Evolutionary conservation across 2,113 vertebrate genomes (phyloP), one percentile per base, ranked within the genome.

Genomic region (Cephalopterus ornatus): DNA sequence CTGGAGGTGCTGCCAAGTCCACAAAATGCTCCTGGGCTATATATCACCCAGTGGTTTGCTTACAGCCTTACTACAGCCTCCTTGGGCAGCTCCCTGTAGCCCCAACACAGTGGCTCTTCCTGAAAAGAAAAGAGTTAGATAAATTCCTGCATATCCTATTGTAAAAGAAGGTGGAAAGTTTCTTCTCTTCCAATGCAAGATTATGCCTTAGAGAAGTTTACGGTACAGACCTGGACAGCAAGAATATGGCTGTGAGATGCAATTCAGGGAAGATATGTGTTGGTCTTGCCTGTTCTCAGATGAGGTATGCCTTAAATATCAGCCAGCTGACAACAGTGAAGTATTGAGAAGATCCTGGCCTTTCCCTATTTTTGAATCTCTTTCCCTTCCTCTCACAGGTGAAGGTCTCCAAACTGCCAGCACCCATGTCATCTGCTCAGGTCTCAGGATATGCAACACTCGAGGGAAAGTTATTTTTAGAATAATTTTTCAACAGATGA

Each of bases 381-480:
- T 93, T 65, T n/a, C 23, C 70, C 32, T 87, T 81, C 16, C 67
- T 56, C 17, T 73, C 58, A 23, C 66, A 89, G 90, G 61, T 78
- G 65, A 91, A 94, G 62, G n/a, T 24, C 35, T 71, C 46, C 71
- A 24, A 9, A 47, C 66, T 76, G 39, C 42, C 71, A 84, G 28
- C 58, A 47, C 46, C 59, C 42, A 0, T 46, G 46, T 58, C 47
- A 89, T 9, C 52, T 5, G 1, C 71, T 55, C 67, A 52, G 72
- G 61, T 84, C 59, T 88, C 75, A 75, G 63, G 44, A 44, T 20
- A 24, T 4, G 61, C 53, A 94, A 49, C 46, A 59, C 72, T 71
- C 70, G 12, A 33, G 37, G 72, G 33, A 88, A 91, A 88, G 42
- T 47, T 94, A 96, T 93, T 94, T 94, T 96, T 90, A 88, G 78